Evolutionary conservation across 2,113 vertebrate genomes (phyloP).

Genomic region (Pelecanoides urinatrix): DNA sequence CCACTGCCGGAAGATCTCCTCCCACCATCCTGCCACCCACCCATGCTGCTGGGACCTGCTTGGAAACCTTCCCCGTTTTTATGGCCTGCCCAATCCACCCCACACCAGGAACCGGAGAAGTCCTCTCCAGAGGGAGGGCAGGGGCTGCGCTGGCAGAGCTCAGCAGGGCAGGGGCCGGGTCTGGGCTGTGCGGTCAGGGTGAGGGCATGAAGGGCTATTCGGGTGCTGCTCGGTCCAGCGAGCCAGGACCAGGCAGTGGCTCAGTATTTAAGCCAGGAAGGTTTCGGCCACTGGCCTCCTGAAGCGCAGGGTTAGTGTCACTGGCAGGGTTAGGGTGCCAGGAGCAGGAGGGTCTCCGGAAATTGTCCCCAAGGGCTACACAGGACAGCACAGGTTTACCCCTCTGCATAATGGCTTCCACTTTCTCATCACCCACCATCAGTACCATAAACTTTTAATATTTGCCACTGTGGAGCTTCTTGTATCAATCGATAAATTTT

Average conservation of each 20-base stretch:
- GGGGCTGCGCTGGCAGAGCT: neutral
- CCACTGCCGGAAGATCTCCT: neutral
- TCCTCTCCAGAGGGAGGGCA: neutral
- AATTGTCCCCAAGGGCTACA: neutral
- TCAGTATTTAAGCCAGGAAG: neutral
- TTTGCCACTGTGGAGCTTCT: neutral
- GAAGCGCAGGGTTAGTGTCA: neutral
- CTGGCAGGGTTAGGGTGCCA: neutral
- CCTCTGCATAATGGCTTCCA: neutral
- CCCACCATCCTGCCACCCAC: accelerated
- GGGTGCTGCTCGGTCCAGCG: neutral
- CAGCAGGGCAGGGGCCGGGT: neutral
- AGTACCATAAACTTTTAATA: neutral
- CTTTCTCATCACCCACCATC: neutral
- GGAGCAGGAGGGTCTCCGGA: neutral
- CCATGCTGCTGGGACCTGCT: neutral
- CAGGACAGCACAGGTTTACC: neutral
- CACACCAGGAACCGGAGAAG: neutral
- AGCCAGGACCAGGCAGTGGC: neutral
- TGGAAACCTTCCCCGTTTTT: neutral
- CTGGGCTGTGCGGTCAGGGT: neutral
- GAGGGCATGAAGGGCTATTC: neutral
- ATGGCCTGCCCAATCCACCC: neutral
- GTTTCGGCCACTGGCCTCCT: neutral
- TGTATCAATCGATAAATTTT: accelerated